Evolutionary conservation across 2,797 vertebrate genomes (phyloP).

Genomic region (Poecilia wingei): DNA sequence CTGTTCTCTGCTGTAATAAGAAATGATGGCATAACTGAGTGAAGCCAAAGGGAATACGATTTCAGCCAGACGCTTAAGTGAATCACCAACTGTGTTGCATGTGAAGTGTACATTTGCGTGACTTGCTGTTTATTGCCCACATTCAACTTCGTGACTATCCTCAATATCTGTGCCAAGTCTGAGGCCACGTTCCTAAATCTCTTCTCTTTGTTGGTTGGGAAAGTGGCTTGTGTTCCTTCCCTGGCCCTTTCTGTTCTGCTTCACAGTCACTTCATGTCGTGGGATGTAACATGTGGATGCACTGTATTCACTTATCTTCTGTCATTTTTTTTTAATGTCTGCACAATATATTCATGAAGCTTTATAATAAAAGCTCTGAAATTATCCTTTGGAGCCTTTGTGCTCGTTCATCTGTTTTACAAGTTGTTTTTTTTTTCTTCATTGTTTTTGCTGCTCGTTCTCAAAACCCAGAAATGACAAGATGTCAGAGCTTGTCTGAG

Average conservation of each 20-base stretch:
- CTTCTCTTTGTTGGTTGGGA: conserved; percentile 65
- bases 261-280: conserved; percentile 59
- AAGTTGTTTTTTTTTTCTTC: background rate
- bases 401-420: background rate
- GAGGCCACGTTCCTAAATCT: conserved; percentile 74
- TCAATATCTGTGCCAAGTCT: conserved; percentile 74
- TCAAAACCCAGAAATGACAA: conserved; percentile 1
- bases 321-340: background rate
- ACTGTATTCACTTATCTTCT: conserved; percentile 26
- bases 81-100: conserved; percentile 77
- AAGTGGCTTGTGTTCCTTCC: conserved; percentile 58
- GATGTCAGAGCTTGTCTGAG: conserved; percentile 10
- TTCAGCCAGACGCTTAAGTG: conserved; percentile 71
- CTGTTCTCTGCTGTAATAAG: conserved; percentile 56
- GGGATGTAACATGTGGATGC: conserved; percentile 62
- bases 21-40: conserved; percentile 69
- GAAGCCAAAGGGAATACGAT: conserved; percentile 62
- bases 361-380: background rate
- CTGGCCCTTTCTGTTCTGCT: conserved; percentile 54
- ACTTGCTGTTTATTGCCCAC: conserved; percentile 81
- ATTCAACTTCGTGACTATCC: conserved; percentile 77
- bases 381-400: background rate
- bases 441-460: background rate
- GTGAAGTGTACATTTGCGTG: conserved; percentile 78
- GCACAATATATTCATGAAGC: background rate